Conservation (phyloP, 2,113 vertebrate genomes). For the Pleuronectes platessa region DNA sequence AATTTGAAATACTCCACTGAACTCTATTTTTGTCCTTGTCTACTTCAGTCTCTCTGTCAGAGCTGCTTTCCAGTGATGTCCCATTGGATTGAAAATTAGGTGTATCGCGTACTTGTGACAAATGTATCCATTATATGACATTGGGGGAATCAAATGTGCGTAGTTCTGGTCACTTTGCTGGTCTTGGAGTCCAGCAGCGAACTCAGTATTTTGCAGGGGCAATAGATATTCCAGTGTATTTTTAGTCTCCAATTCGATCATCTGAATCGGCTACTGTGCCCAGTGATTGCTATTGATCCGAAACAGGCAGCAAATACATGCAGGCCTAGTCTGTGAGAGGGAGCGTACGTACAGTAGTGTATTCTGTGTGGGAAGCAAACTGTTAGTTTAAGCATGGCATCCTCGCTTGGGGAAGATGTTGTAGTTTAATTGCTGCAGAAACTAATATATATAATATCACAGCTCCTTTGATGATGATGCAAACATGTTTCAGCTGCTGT, state of each 20-base stretch:
- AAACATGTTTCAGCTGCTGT: conserved; percentile 4
- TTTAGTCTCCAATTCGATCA: conserved; percentile 57
- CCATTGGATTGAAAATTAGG: conserved; percentile 2
- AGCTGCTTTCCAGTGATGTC: conserved; percentile 6
- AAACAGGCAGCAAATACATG: conserved; percentile 47
- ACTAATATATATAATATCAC: conserved; percentile 10
- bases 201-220: conserved; percentile 19
- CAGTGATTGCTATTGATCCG: conserved; percentile 76
- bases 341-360: conserved; percentile 7
- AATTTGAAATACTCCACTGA: neutral
- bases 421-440: conserved; percentile 11
- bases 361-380: conserved; percentile 19
- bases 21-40: neutral
- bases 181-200: conserved; percentile 8
- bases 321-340: conserved; percentile 11
- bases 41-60: conserved; percentile 3
- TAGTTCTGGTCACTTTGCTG: conserved; percentile 26
- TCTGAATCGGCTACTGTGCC: conserved; percentile 52
- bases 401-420: conserved; percentile 25
- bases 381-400: conserved; percentile 6
- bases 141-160: conserved; percentile 8
- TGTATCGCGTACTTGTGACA: neutral
- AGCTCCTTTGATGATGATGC: conserved; percentile 25
- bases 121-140: conserved; percentile 9
- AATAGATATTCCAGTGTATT: conserved; percentile 57